These are phyloP conservation scores for Alviniconcha marisindica DNA, from an alignment of 1,140 invertebrate species.

Conservation along the genomic window DNA sequence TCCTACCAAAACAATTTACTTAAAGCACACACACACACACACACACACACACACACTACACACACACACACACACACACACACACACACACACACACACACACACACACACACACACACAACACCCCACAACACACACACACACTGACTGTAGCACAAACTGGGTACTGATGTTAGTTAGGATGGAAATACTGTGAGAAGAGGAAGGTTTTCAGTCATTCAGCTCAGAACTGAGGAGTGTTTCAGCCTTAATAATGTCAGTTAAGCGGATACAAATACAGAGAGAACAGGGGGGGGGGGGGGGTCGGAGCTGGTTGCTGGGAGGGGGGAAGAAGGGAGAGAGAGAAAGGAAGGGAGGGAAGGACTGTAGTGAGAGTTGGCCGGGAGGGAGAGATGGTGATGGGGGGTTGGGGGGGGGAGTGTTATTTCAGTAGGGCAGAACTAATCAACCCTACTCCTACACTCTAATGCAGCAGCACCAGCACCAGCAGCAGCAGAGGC, in stretches of 20 bases:
- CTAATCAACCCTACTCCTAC: conserved; percentile 11
- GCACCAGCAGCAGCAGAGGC: too few species aligned
- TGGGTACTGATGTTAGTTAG: too few species aligned
- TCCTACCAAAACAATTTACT: too few species aligned
- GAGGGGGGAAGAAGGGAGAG: background rate
- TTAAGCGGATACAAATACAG: too few species aligned
- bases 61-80: conserved; percentile 21
- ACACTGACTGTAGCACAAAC: too few species aligned
- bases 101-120: background rate
- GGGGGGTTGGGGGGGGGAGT: background rate
- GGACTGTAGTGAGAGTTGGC: background rate
- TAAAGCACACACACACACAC: background rate
- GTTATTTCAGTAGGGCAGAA: background rate
- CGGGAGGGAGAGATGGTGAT: background rate
- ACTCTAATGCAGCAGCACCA: background rate
- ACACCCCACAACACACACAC: too few species aligned
- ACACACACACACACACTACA: conserved; percentile 22
- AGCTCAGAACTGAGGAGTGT: too few species aligned
- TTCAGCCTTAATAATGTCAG: too few species aligned
- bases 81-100: background rate
- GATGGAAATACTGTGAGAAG: too few species aligned
- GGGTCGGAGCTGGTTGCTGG: too few species aligned
- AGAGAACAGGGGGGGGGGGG: too few species aligned
- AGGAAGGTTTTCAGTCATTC: too few species aligned
- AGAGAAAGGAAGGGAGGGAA: background rate